phyloP scores from a whole-genome alignment of 2,113 vertebrate species.

The Bujurquina vittata region DNA sequence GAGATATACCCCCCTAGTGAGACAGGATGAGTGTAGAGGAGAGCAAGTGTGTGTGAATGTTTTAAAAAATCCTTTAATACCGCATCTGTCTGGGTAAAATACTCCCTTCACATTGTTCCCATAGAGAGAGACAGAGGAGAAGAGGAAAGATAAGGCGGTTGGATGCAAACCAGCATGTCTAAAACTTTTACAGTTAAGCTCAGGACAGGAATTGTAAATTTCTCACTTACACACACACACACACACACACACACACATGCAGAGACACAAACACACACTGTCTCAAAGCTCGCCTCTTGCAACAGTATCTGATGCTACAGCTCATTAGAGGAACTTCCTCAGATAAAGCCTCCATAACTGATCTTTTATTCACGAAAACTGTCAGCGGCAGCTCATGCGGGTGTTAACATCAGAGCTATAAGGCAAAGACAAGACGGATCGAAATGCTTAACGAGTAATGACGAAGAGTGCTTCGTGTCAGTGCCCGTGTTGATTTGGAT shows the following conservation, averaged over 20 bases:
- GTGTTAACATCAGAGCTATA: conserved; percentile 45
- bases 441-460: conserved; percentile 37
- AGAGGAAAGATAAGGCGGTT: neutral
- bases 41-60: conserved; percentile 15
- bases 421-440: conserved; percentile 23
- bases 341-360: conserved; percentile 55
- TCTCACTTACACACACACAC: neutral
- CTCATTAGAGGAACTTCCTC: conserved; percentile 65
- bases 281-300: conserved; percentile 28
- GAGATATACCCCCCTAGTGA: conserved; percentile 42
- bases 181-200: conserved; percentile 48
- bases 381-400: conserved; percentile 30
- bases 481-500: conserved; percentile 12
- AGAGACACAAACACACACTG: neutral
- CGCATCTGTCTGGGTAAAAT: conserved; percentile 42
- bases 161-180: conserved; percentile 3
- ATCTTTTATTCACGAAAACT: conserved; percentile 67
- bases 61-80: conserved; percentile 15
- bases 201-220: conserved; percentile 30
- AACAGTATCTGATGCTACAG: conserved; percentile 50
- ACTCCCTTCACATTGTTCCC: conserved; percentile 44
- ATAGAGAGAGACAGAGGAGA: conserved; percentile 10
- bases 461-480: conserved; percentile 8
- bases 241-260: neutral
- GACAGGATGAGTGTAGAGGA: conserved; percentile 10